Percentiles rank a stretch among this genome's conserved stretches.
phyloP scores from a whole-genome alignment of 2,888 invertebrate species.

The Drosophila longiperda region DNA sequence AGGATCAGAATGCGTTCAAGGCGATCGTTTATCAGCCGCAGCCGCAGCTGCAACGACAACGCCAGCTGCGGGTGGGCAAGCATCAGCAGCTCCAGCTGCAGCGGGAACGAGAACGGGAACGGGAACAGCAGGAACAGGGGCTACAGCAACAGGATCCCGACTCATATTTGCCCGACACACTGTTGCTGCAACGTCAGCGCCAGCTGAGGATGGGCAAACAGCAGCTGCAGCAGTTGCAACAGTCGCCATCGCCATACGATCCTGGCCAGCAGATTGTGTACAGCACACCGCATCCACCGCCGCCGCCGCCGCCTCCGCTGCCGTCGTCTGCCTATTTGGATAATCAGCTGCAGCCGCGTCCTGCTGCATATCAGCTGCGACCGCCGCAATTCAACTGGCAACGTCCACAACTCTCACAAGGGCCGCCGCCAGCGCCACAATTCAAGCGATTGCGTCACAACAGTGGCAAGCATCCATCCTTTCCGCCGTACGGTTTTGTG shows the following conservation, averaged over 20 bases:
- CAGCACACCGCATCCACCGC: constrained; percentile 56
- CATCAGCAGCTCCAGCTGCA: constrained; percentile 23
- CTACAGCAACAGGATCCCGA: constrained; percentile 42
- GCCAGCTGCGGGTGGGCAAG: constrained; percentile 17
- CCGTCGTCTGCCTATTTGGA: constrained; percentile 55
- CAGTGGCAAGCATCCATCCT: constrained; percentile 45
- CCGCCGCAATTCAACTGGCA: constrained; percentile 65
- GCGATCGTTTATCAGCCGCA: constrained; percentile 82
- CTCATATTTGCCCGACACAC: constrained; percentile 51
- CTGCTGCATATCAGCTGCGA: constrained; percentile 70
- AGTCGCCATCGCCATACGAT: constrained; percentile 44
- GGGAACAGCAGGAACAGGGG: constrained; percentile 60
- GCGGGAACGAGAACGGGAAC: constrained; percentile 18
- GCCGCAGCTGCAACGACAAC: constrained; percentile 32
- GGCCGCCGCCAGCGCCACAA: constrained; percentile 45
- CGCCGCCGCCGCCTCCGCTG: constrained; percentile 26
- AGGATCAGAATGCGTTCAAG: constrained; percentile 83
- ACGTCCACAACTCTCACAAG: constrained; percentile 56
- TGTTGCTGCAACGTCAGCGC: constrained; percentile 50
- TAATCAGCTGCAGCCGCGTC: constrained; percentile 48
- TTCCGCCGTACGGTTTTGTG: constrained; percentile 67
- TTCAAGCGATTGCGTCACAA: constrained; percentile 61
- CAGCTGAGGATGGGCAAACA: constrained; percentile 69
- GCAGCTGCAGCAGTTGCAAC: constrained; percentile 28
- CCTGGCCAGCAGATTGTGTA: constrained; percentile 39